Percentiles rank a stretch among this genome's conserved stretches.
These are phyloP conservation scores for Xyrauchen texanus DNA, from an alignment of 2,113 vertebrate genomes.

Conservation along the genomic window DNA sequence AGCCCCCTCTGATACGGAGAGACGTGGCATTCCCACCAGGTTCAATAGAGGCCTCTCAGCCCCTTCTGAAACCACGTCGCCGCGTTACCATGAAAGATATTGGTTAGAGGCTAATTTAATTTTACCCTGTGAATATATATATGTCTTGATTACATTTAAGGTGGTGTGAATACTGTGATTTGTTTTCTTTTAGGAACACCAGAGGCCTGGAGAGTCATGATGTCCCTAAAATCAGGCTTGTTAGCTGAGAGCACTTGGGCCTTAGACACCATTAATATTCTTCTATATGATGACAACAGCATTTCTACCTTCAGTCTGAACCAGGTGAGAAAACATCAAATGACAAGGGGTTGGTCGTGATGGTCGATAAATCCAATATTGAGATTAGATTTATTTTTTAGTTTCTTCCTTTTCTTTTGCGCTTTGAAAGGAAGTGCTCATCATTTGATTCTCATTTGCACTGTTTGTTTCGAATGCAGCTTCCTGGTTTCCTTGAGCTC, in stretches of 20 bases:
- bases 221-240: constrained; percentile 97
- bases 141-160: background rate
- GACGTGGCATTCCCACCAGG: constrained; percentile 95
- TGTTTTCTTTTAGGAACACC: constrained; percentile 84
- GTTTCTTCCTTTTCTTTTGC: background rate
- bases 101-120: constrained; percentile 69
- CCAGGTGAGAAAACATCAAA: constrained; percentile 77
- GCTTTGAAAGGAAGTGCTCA: too few relatives aligned
- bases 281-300: constrained; percentile 96
- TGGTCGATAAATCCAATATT: too few relatives aligned
- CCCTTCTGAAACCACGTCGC: constrained; percentile 89
- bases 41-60: constrained; percentile 90
- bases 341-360: too few relatives aligned
- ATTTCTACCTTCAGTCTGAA: constrained; percentile 96
- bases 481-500: constrained; percentile 94
- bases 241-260: constrained; percentile 98
- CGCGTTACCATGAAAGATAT: constrained; percentile 95
- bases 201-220: constrained; percentile 99
- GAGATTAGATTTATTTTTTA: too few relatives aligned
- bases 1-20: constrained; percentile 89
- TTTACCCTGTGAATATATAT: background rate
- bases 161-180: background rate
- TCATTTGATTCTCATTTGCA: background rate
- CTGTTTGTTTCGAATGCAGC: constrained; percentile 67
- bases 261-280: constrained; percentile 97